Percentiles rank a stretch among this genome's conserved stretches.
These are phyloP conservation scores for Ophion ellenae DNA, from an alignment of 2,888 invertebrate species.

Conservation along the genomic window DNA sequence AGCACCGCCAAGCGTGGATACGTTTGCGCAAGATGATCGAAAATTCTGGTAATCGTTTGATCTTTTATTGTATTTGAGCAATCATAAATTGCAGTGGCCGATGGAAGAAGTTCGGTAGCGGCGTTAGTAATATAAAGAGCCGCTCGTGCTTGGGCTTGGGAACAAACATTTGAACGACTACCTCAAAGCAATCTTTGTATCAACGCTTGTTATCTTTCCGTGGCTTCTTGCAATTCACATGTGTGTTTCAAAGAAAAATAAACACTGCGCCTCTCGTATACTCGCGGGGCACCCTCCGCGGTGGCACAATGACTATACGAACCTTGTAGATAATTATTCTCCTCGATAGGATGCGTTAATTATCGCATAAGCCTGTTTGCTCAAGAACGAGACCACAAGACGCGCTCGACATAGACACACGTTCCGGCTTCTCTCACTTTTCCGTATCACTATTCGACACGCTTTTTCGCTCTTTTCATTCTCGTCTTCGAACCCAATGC, in stretches of 20 bases:
- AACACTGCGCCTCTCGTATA: conserved; percentile 16
- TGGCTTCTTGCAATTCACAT: conserved; percentile 23
- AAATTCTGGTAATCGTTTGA: neutral
- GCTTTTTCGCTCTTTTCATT: neutral
- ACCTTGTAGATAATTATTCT: conserved; percentile 48
- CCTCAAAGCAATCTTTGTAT: conserved; percentile 38
- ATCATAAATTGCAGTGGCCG: conserved; percentile 19
- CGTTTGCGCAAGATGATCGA: neutral
- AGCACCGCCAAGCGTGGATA: neutral
- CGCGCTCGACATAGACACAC: neutral
- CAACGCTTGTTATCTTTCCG: conserved; percentile 46
- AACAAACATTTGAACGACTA: conserved; percentile 46
- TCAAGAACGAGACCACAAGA: conserved; percentile 39
- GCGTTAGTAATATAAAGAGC: neutral
- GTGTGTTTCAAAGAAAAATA: conserved; percentile 33
- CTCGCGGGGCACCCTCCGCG: neutral
- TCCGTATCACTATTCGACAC: conserved; percentile 2
- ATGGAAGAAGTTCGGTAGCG: conserved; percentile 13
- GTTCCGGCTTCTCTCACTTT: conserved; percentile 3
- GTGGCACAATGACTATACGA: conserved; percentile 8
- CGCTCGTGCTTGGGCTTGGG: neutral
- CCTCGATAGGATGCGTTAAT: conserved; percentile 56
- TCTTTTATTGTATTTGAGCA: conserved; percentile 18
- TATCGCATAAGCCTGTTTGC: conserved; percentile 49
- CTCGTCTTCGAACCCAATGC: no score